Evolutionary conservation across 1,140 invertebrate species (phyloP).

Genomic region (Neomicropteryx cornuta): DNA sequence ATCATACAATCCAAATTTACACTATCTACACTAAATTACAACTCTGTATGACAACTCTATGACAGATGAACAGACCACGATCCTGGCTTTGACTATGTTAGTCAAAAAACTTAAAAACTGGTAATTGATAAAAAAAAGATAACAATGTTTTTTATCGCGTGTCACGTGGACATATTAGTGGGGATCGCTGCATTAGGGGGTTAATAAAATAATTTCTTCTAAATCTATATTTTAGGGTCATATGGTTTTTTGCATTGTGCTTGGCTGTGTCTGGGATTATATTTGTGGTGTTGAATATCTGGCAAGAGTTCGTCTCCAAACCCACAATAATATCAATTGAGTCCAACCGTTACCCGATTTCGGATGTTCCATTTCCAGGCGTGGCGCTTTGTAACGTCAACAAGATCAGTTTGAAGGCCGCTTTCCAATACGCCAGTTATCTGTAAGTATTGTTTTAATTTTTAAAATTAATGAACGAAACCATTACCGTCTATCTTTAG

Average conservation of each 20-base stretch:
- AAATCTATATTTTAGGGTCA: conserved; percentile 4
- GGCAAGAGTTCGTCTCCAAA: conserved; percentile 22
- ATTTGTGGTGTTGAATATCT: conserved; percentile 18
- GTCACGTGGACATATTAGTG: neutral
- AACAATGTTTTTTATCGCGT: too few species aligned
- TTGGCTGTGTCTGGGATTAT: conserved; percentile 11
- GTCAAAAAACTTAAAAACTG: too few species aligned
- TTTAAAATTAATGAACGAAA: neutral
- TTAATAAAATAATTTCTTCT: too few species aligned
- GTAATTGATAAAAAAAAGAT: too few species aligned
- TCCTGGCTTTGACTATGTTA: too few species aligned
- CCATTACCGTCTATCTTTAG: neutral
- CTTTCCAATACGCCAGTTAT: conserved; percentile 18
- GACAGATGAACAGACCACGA: too few species aligned
- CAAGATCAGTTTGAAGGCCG: conserved; percentile 34
- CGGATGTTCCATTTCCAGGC: conserved; percentile 39
- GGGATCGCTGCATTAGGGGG: neutral
- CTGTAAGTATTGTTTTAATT: conserved; percentile 21
- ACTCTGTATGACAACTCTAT: too few species aligned
- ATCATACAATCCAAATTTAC: too few species aligned
- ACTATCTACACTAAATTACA: too few species aligned
- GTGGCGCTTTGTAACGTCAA: conserved; percentile 43
- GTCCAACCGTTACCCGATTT: conserved; percentile 33
- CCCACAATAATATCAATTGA: conserved; percentile 38
- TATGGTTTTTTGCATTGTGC: conserved; percentile 7